Percentiles rank a stretch among this genome's conserved stretches.
phyloP scores from a whole-genome alignment of 2,888 invertebrate species.

The Eupithecia subfuscata region DNA sequence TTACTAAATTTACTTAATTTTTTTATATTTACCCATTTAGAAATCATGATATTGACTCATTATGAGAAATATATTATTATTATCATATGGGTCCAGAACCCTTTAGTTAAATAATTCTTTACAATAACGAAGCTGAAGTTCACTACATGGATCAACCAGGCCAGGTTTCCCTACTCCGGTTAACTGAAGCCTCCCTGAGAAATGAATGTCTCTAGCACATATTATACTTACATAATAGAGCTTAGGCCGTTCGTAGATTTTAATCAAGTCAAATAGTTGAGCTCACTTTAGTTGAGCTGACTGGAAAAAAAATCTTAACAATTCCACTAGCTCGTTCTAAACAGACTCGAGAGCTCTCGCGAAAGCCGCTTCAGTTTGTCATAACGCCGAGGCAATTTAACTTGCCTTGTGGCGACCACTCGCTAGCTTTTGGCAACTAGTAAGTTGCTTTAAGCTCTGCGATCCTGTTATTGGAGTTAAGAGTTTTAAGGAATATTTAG shows the following conservation, averaged over 20 bases:
- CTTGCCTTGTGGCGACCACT: constrained; percentile 49
- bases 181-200: neutral
- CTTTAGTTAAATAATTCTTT: no score
- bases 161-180: neutral
- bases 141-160: neutral
- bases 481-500: neutral
- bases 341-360: constrained; percentile 41
- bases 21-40: no score
- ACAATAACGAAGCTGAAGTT: neutral
- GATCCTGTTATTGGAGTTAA: neutral
- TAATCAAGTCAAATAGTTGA: neutral
- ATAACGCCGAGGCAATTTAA: constrained; percentile 62
- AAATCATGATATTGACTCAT: no score
- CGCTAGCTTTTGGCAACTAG: constrained; percentile 24
- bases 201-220: neutral
- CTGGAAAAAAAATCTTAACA: neutral
- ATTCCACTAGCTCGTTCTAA: constrained; percentile 15
- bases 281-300: neutral
- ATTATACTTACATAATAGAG: neutral
- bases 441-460: neutral
- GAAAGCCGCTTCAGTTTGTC: constrained; percentile 59
- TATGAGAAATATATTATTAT: no score
- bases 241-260: neutral
- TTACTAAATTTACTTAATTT: no score
- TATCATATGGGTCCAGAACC: no score